phyloP scores from a whole-genome alignment of 2,888 invertebrate genomes.

The Noctuana brunneofusca region DNA sequence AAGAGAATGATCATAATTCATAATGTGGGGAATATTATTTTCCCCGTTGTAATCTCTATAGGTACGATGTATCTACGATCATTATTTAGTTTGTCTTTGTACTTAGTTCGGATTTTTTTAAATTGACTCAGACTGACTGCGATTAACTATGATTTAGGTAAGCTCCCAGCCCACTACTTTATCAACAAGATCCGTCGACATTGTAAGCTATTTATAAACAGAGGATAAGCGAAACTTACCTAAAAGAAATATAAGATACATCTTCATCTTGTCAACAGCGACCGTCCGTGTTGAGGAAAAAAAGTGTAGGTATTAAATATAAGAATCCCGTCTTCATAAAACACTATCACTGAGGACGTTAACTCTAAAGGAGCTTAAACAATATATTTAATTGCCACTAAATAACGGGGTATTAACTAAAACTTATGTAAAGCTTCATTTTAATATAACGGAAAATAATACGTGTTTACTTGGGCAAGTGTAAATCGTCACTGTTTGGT shows the following conservation, averaged over 20 bases:
- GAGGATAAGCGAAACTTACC: conserved; percentile 58
- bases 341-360: not conserved
- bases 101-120: too few relatives aligned
- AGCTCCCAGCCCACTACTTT: not conserved
- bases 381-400: not conserved
- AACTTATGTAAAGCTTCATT: conserved; percentile 6
- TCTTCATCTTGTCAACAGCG: conserved; percentile 58
- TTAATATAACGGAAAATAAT: conserved; percentile 10
- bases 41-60: not conserved
- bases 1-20: not conserved
- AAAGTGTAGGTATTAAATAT: conserved; percentile 42
- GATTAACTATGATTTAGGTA: not conserved
- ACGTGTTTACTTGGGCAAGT: conserved; percentile 44
- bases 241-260: conserved; percentile 60
- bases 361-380: conserved; percentile 2
- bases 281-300: conserved; percentile 52
- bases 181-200: not conserved
- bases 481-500: conserved; percentile 46
- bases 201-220: not conserved
- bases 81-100: too few relatives aligned
- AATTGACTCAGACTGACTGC: too few relatives aligned
- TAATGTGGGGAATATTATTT: not conserved
- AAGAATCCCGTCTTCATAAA: not conserved
- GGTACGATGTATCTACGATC: too few relatives aligned
- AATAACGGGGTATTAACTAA: conserved; percentile 7